Base-by-base conservation (phyloP, 2,888 invertebrate genomes). In the Trissolcus japonicus region DNA sequence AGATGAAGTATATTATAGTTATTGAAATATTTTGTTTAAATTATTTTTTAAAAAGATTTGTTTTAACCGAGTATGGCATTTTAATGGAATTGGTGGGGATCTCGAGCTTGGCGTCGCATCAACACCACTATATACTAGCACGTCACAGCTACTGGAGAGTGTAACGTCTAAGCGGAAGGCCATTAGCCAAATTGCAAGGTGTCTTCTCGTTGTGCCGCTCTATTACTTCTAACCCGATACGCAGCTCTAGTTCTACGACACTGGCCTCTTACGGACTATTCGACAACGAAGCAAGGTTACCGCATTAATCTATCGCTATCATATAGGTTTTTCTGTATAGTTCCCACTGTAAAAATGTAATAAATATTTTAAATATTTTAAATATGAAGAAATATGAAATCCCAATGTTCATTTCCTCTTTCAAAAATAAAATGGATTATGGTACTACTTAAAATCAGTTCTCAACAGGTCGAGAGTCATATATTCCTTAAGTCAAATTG, bases 181-280 rank as follows among this genome's bases (percentile, higher is more conserved):
- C 86, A 86, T 86, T 86, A 86, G 84, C 86, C 84, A 86, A 86
- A 86, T 86, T 86, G 86, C 85, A 81, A 86, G 86, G 84, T 85
- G 86, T 85, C 86, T 86, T 84, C 86, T 85, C 85, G 85, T 85
- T 85, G 86, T 84, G 84, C 82, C 84, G 85, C 83, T 86, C 85
- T 86, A 86, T 86, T 86, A 86, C 84, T 85, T 84, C 81, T 83
- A 80, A 82, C 80, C 78, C 59, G 79, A 76, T 79, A 76, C 76
- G 69, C 71, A 59, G 63, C 74, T 66, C 76, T 67, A 66, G 75
- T 72, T 75, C 75, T 61, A 61, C 72, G 68, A 68, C 65, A 60
- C 63, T 78, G 75, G 63, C 75, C 73, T 78, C 73, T 76, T 79
- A 74, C 76, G 51, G 75, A 62, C 79, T 60, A 59, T 68, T 79